Base-by-base conservation (phyloP, 2,888 invertebrate genomes). In the Globia sparganii region DNA sequence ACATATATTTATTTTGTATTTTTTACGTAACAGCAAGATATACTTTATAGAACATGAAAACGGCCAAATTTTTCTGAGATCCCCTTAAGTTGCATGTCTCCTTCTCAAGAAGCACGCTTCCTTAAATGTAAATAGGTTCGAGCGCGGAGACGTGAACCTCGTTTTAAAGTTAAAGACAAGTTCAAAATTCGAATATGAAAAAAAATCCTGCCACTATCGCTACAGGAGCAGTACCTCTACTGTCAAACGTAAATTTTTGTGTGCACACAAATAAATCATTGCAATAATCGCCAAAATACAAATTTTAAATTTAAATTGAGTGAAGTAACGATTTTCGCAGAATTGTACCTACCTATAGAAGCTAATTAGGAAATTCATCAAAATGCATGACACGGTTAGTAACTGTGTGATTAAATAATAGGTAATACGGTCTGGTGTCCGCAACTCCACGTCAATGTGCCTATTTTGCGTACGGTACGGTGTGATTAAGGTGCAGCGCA, bases 381-480 rank as follows among this genome's bases (percentile, higher is more conserved):
- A 86, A 77, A 95, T 95, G 95, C 95, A 95, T 90, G 95, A 95
- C 77, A 94, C 93, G 91, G 95, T 95, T 88, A 91, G 90, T 76
- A n/a, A 18, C 28, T 13, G 18, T 46, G 21, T 40, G 34, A 46
- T 28, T n/a, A 18, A 28, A 5, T 49, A 28, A 21, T 21, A 43
- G 0, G 13, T 13, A 8, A 9, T 58, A 21, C n/a, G n/a, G n/a
- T n/a, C n/a, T n/a, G n/a, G n/a, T n/a, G n/a, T n/a, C n/a, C n/a
- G n/a, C n/a, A n/a, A n/a, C n/a, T n/a, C n/a, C n/a, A n/a, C n/a
- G n/a, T n/a, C n/a, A n/a, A n/a, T n/a, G n/a, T n/a, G n/a, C n/a
- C n/a, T n/a, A n/a, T n/a, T n/a, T n/a, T n/a, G n/a, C n/a, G n/a
- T n/a, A n/a, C n/a, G n/a, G n/a, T n/a, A n/a, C n/a, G n/a, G n/a